Evolutionary conservation across 2,797 vertebrate genomes (phyloP), one percentile per base, ranked within the genome.

Genomic region (Scyliorhinus canicula): DNA sequence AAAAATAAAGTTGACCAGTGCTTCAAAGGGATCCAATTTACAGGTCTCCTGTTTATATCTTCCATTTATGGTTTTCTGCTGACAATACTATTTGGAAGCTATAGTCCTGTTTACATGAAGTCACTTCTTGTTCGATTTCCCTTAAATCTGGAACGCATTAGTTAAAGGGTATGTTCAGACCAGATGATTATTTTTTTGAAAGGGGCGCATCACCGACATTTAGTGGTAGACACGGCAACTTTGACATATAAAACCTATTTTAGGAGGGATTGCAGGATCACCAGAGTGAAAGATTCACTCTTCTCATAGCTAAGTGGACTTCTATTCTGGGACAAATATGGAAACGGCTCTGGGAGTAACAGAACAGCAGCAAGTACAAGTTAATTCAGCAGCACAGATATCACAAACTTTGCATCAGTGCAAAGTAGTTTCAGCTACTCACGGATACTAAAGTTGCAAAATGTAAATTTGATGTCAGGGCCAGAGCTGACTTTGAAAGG

Each of bases 351-450:
- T 90, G n/a, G 79, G 44, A 26, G 16, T 40, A n/a, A 60, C 55
- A 60, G 85, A 57, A 28, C 85, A 57, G 85, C 28, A 63, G 57
- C 86, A n/a, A 63, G n/a, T 90, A 90, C 35, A 91, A 91, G 57
- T 65, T 40, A 90, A 55, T 88, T 88, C 55, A 90, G 63, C 57
- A 91, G 57, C 88, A 91, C n/a, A 91, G n/a, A 65, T 65, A 91
- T 35, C 60, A 65, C 88, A 91, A 65, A 91, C 60, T 91, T 91
- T 91, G n/a, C 24, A 91, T 91, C 88, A n/a, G 24, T 91, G n/a
- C 55, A 40, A 90, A 90, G 55, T 90, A 35, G 16, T 60, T 40
- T 90, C n/a, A n/a, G 26, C n/a, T 91, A 65, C n/a, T n/a, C 57
- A 91, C 9, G 8, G 31, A 90, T 35, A 60, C 35, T 24, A 63